phyloP scores from a whole-genome alignment of 2,888 invertebrate genomes.

The Lithophane semibrunnea region DNA sequence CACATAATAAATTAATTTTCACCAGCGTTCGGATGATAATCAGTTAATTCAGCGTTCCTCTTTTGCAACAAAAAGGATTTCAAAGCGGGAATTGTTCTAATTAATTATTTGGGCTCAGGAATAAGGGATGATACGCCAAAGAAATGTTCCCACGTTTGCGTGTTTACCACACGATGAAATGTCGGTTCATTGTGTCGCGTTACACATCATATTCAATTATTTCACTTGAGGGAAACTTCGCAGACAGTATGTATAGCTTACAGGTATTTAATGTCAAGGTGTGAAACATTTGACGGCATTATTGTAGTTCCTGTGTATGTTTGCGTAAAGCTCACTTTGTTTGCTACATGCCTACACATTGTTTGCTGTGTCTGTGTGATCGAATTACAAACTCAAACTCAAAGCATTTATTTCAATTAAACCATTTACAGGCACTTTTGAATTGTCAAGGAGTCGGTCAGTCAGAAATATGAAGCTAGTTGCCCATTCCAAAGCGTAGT shows the following conservation, averaged over 20 bases:
- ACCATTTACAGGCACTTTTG: too few relatives aligned
- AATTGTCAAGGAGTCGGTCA: too few relatives aligned
- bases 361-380: neutral
- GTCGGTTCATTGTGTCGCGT: slow-evolving; percentile 49
- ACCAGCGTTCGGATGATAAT: slow-evolving; percentile 76
- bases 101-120: slow-evolving; percentile 70
- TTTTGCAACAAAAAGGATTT: slow-evolving; percentile 71
- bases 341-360: slow-evolving; percentile 11
- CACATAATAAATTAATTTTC: slow-evolving; percentile 83
- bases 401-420: too few relatives aligned
- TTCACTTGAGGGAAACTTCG: slow-evolving; percentile 27
- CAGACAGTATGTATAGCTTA: slow-evolving; percentile 8
- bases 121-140: slow-evolving; percentile 58
- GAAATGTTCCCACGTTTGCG: slow-evolving; percentile 50
- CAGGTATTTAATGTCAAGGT: slow-evolving; percentile 42
- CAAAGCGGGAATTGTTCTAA: slow-evolving; percentile 66
- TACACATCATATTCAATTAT: slow-evolving; percentile 43
- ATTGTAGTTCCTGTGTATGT: neutral
- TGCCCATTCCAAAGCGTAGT: too few relatives aligned
- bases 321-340: slow-evolving; percentile 22
- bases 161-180: slow-evolving; percentile 47
- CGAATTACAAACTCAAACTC: too few relatives aligned
- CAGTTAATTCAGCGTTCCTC: slow-evolving; percentile 75
- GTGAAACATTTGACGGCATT: slow-evolving; percentile 23
- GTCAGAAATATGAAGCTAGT: too few relatives aligned